These are phyloP conservation scores for Leptinotarsa juncta DNA, from an alignment of 2,888 invertebrate genomes.

Conservation along the genomic window DNA sequence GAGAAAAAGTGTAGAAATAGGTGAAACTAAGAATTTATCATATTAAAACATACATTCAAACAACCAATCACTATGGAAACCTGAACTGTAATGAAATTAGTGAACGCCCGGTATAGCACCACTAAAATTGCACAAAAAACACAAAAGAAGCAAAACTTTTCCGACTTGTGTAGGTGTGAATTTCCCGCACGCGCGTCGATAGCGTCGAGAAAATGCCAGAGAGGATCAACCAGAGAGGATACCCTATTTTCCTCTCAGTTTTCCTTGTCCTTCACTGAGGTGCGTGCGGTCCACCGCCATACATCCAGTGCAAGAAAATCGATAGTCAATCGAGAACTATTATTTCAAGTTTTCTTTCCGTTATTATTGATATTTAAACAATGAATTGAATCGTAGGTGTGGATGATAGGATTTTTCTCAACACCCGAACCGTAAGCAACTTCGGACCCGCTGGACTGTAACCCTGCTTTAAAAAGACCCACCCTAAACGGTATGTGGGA, in stretches of 20 bases:
- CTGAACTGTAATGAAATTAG: too few relatives aligned
- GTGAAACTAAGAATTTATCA: too few relatives aligned
- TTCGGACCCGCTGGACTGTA: not conserved
- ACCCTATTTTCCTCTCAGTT: constrained; percentile 35
- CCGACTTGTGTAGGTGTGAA: constrained; percentile 40
- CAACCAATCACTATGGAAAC: too few relatives aligned
- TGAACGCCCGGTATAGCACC: not conserved
- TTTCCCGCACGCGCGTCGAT: constrained; percentile 27
- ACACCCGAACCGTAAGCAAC: not conserved
- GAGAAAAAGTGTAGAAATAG: too few relatives aligned
- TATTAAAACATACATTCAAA: too few relatives aligned
- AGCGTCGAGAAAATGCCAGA: constrained; percentile 14
- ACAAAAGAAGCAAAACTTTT: not conserved
- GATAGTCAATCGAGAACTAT: constrained; percentile 27
- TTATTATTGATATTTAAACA: not conserved
- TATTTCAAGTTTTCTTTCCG: not conserved
- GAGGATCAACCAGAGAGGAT: not conserved
- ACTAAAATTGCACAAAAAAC: constrained; percentile 2
- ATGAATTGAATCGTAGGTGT: not conserved
- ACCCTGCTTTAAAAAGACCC: constrained; percentile 2
- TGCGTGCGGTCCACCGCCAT: constrained; percentile 27
- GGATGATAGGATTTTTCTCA: not conserved
- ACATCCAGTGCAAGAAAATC: constrained; percentile 34
- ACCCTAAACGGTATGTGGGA: constrained; percentile 22
- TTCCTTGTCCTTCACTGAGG: constrained; percentile 32